phyloP scores from a whole-genome alignment of 2,888 invertebrate species.

The Synanthedon vespiformis region DNA sequence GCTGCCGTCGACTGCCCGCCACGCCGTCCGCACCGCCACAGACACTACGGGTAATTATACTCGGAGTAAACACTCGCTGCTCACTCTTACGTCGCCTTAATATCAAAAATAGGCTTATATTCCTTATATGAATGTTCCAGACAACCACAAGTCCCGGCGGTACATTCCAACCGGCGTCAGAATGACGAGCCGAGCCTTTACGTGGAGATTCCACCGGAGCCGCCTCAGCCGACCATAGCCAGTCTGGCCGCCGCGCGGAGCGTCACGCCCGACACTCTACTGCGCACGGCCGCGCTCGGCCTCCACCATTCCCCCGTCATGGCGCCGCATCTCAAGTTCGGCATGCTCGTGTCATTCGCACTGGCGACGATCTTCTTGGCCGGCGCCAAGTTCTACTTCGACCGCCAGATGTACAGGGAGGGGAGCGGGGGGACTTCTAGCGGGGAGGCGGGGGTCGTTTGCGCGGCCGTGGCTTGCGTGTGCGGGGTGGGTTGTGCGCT shows the following conservation, averaged over 20 bases:
- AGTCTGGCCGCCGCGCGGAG: constrained; percentile 56
- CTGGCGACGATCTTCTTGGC: constrained; percentile 77
- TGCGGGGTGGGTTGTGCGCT: constrained; percentile 74
- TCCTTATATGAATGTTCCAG: constrained; percentile 12
- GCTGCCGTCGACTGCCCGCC: constrained; percentile 73
- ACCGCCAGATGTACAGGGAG: constrained; percentile 62
- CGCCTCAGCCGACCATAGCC: constrained; percentile 54
- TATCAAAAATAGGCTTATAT: too few relatives aligned
- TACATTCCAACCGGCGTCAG: constrained; percentile 38
- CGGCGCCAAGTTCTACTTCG: constrained; percentile 80
- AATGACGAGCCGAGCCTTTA: constrained; percentile 53
- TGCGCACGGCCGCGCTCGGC: constrained; percentile 57
- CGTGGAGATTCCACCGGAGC: constrained; percentile 53
- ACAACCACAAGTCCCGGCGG: constrained; percentile 38
- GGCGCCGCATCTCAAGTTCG: constrained; percentile 74
- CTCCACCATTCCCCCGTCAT: constrained; percentile 60
- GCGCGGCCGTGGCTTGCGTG: constrained; percentile 73
- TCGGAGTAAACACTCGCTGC: too few relatives aligned
- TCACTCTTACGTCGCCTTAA: not conserved
- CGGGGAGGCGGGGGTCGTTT: constrained; percentile 73
- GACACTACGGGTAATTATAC: constrained; percentile 32
- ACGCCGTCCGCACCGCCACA: constrained; percentile 48
- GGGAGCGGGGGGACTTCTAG: constrained; percentile 35
- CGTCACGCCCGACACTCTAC: constrained; percentile 57
- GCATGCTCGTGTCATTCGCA: constrained; percentile 79